These are phyloP conservation scores for Lynx canadensis DNA, from an alignment of 2,113 vertebrate species.

Conservation along the genomic window DNA sequence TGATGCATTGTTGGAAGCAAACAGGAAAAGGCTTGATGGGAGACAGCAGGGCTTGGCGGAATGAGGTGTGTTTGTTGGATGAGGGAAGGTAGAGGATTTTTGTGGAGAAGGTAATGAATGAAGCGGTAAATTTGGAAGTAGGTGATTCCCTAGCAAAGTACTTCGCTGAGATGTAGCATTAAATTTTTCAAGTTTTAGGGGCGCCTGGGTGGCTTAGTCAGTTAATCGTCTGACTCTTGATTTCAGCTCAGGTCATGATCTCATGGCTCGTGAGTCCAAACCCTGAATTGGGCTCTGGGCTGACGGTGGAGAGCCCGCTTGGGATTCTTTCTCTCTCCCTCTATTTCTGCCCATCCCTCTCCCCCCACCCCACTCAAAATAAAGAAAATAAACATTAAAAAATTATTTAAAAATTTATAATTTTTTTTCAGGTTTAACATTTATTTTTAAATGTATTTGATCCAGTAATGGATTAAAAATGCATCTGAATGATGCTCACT, in stretches of 20 bases:
- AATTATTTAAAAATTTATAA: too few relatives aligned
- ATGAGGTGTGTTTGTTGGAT: neutral
- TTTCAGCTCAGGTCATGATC: too few relatives aligned
- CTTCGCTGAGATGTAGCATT: neutral
- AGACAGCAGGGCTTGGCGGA: neutral
- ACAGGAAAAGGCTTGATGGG: too few relatives aligned
- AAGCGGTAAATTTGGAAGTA: neutral
- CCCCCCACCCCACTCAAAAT: too few relatives aligned
- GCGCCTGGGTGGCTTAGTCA: too few relatives aligned
- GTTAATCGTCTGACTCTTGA: too few relatives aligned
- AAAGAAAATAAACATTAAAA: too few relatives aligned
- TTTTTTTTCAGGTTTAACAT: neutral
- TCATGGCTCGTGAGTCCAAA: too few relatives aligned
- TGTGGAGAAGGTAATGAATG: neutral
- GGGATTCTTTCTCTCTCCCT: too few relatives aligned
- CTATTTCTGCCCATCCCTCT: too few relatives aligned
- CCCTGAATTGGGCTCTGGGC: too few relatives aligned
- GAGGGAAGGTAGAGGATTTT: neutral
- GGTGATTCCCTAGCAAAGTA: neutral
- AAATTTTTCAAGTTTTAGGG: neutral
- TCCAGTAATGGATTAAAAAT: slow-evolving; percentile 18
- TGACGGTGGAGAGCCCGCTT: too few relatives aligned
- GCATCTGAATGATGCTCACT: neutral
- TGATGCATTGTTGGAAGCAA: neutral
- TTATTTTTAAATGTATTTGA: slow-evolving; percentile 28